Percentiles rank a stretch among this genome's conserved stretches.
These are phyloP conservation scores for Chaetodon trifasciatus DNA, from an alignment of 2,797 vertebrate species.

Conservation along the genomic window DNA sequence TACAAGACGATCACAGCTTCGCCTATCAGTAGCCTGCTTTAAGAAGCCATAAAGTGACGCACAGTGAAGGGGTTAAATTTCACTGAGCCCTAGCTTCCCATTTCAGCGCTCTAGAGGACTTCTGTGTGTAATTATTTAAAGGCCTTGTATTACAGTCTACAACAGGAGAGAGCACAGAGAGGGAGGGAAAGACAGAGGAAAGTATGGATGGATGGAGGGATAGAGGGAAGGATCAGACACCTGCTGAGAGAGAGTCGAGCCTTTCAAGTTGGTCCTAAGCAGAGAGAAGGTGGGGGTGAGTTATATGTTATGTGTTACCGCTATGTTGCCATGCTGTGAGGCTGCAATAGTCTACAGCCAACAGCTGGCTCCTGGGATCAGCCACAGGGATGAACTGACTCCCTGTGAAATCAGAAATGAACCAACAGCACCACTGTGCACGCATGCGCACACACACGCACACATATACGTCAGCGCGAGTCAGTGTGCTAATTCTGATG, in stretches of 20 bases:
- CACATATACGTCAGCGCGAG: conserved; percentile 28
- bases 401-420: conserved; percentile 71
- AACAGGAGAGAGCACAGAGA: conserved; percentile 32
- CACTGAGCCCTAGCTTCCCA: conserved; percentile 56
- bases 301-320: conserved; percentile 55
- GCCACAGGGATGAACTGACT: conserved; percentile 66
- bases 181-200: conserved; percentile 23
- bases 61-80: conserved; percentile 65
- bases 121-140: conserved; percentile 81
- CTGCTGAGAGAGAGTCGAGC: conserved; percentile 69
- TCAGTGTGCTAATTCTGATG: conserved; percentile 75
- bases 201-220: conserved; percentile 38
- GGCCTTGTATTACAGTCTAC: conserved; percentile 63
- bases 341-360: conserved; percentile 63
- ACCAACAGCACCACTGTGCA: conserved; percentile 51
- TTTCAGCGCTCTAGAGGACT: conserved; percentile 58
- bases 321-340: conserved; percentile 62
- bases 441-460: conserved; percentile 25
- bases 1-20: conserved; percentile 43
- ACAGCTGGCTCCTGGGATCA: conserved; percentile 70
- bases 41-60: conserved; percentile 35
- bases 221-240: conserved; percentile 48
- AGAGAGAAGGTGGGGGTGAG: conserved; percentile 47
- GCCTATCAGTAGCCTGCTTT: conserved; percentile 32
- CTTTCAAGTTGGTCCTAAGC: conserved; percentile 67